Evolutionary conservation across 2,888 invertebrate species (phyloP).

Genomic region (Cheilosia vernalis): DNA sequence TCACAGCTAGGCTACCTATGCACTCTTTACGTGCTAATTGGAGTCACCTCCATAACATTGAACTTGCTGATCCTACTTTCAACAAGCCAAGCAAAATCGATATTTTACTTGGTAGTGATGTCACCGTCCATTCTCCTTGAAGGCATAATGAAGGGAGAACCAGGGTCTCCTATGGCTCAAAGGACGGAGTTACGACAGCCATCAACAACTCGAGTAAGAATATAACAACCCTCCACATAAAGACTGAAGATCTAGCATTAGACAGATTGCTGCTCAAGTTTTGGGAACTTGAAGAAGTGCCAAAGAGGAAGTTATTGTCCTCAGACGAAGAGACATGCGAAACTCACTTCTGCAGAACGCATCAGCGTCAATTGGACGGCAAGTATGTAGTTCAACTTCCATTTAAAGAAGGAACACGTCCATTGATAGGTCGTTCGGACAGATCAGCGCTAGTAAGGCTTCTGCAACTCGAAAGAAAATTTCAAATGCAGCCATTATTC

Average conservation of each 20-base stretch:
- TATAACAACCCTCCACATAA: slow-evolving; percentile 9
- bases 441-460: slow-evolving; percentile 9
- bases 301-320: background rate
- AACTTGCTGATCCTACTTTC: background rate
- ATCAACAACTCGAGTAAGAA: background rate
- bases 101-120: too few relatives aligned
- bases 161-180: too few relatives aligned
- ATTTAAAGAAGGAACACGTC: slow-evolving; percentile 20
- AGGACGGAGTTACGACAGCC: too few relatives aligned
- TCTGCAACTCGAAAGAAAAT: slow-evolving; percentile 27
- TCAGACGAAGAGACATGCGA: slow-evolving; percentile 14
- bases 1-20: background rate
- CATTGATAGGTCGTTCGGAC: slow-evolving; percentile 10
- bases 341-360: slow-evolving; percentile 13
- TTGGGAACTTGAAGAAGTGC: slow-evolving; percentile 33
- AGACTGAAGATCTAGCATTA: background rate
- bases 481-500: background rate
- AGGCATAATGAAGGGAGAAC: too few relatives aligned
- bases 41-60: background rate
- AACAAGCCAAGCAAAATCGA: slow-evolving; percentile 7
- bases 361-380: background rate
- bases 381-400: slow-evolving; percentile 18
- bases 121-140: too few relatives aligned
- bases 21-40: background rate
- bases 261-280: background rate